Evolutionary conservation across 2,797 vertebrate species (phyloP), one percentile per base, ranked within the genome.

Genomic region (Cuculus canorus): DNA sequence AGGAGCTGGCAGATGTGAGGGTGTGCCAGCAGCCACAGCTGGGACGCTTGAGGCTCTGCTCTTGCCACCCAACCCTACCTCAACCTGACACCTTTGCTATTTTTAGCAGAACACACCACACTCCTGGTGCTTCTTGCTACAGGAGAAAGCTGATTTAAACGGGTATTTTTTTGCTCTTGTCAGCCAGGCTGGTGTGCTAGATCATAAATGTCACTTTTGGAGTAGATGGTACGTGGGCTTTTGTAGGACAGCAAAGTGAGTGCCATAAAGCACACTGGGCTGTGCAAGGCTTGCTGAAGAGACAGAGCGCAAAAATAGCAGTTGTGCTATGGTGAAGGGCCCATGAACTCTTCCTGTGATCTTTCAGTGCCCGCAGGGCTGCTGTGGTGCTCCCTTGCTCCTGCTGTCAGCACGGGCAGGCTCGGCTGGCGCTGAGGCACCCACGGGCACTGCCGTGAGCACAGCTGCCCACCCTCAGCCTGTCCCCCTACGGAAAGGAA

Each of bases 191-290:
- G 19, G 17, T 0, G 24, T 7, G 24, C 17, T 16, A 18, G 30
- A 32, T 18, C 59, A 10, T 5, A 10, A 22, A 2, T 1, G 4
- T 19, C 71, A n/a, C 21, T 4, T 23, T 3, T 63, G 53, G 53
- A 24, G 10, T 2, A 3, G 0, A 1, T 0, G 39, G 7, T 9
- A 13, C 0, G 0, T 2, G 52, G 28, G 35, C 57, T 41, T 71
- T 28, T 11, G 27, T 9, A 18, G 52, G 47, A 11, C 47, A 43
- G 8, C 11, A 8, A 21, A 32, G 37, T 1, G 3, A 33, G 32
- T 1, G 43, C 61, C 68, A 23, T 9, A 14, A 23, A 24, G 35
- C 70, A 4, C 5, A 0, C 5, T 0, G 23, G 37, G 39, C 68
- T 35, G 21, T 1, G 28, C 3, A 7, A 43, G 24, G 4, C 13